Conservation (phyloP, 2,113 vertebrate genomes). For the Cyphomyrus plagiostoma region DNA sequence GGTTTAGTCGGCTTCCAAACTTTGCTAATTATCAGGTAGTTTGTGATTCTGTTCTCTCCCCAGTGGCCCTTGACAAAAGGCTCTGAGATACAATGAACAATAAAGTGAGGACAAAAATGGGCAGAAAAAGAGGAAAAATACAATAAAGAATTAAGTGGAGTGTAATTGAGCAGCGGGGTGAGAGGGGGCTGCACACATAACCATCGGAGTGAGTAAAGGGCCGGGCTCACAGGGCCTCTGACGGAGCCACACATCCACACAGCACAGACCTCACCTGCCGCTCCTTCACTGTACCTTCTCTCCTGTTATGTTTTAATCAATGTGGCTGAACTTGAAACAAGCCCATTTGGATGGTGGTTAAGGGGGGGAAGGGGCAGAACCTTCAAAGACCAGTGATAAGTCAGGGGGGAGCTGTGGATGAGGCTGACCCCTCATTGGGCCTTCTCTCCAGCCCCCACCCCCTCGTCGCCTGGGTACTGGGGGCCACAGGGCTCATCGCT, state of each 20-base stretch:
- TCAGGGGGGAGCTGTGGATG: background rate
- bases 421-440: background rate
- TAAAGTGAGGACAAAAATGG: background rate
- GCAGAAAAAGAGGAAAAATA: slow-evolving; percentile 42
- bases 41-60: slow-evolving; percentile 66
- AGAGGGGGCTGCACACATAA: background rate
- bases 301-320: background rate
- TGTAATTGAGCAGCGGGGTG: slow-evolving; percentile 4
- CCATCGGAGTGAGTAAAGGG: background rate
- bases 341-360: background rate
- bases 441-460: background rate
- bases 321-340: background rate
- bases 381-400: background rate
- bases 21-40: slow-evolving; percentile 75
- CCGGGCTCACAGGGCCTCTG: no score
- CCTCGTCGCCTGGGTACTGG: background rate
- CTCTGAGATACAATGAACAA: slow-evolving; percentile 41
- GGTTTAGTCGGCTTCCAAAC: slow-evolving; percentile 64
- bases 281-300: background rate
- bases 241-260: background rate
- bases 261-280: background rate
- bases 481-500: slow-evolving; percentile 37
- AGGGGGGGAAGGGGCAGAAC: background rate
- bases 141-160: slow-evolving; percentile 38
- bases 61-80: slow-evolving; percentile 51